Evolutionary conservation across 2,888 invertebrate species (phyloP).

Genomic region (Philereme transversata): DNA sequence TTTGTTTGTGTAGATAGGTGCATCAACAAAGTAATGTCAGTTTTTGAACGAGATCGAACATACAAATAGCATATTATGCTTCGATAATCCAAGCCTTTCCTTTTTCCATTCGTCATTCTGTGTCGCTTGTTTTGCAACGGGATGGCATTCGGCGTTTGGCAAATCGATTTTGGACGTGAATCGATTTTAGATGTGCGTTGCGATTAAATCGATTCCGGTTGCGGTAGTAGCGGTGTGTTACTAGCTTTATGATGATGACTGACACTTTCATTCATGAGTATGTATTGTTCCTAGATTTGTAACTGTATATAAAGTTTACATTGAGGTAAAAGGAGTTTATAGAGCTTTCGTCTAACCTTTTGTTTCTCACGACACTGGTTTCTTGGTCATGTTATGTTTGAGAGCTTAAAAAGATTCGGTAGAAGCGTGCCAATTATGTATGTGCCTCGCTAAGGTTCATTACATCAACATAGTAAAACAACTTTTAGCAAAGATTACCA

Average conservation of each 20-base stretch:
- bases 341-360: too few relatives aligned
- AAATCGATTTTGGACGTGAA: constrained; percentile 68
- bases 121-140: constrained; percentile 68
- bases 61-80: constrained; percentile 72
- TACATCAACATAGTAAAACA: too few relatives aligned
- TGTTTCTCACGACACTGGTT: too few relatives aligned
- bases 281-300: too few relatives aligned
- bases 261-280: not conserved
- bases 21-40: constrained; percentile 63
- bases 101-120: constrained; percentile 77
- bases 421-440: too few relatives aligned
- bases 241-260: constrained; percentile 16
- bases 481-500: too few relatives aligned
- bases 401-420: too few relatives aligned
- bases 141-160: constrained; percentile 69
- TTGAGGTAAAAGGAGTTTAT: too few relatives aligned
- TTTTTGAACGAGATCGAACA: constrained; percentile 61
- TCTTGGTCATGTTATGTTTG: too few relatives aligned
- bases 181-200: constrained; percentile 26
- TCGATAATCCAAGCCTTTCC: constrained; percentile 69
- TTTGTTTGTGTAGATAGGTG: constrained; percentile 49
- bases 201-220: constrained; percentile 48
- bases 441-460: too few relatives aligned
- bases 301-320: too few relatives aligned
- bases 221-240: constrained; percentile 13